phyloP scores from a whole-genome alignment of 2,888 invertebrate species.

The Eucriotettix oculatus region DNA sequence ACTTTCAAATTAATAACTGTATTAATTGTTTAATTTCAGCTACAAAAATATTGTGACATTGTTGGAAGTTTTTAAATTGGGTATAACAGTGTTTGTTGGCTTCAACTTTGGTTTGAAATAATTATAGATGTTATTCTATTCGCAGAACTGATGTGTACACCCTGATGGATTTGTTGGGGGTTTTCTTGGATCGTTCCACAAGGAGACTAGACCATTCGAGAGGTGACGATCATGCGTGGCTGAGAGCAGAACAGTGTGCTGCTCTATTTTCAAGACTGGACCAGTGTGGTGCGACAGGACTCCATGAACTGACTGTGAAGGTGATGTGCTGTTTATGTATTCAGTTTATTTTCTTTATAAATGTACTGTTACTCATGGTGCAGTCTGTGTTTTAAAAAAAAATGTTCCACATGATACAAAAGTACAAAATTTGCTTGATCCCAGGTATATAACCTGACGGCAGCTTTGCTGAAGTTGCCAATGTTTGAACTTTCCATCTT shows the following conservation, averaged over 20 bases:
- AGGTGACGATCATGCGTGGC: slow-evolving; percentile 10
- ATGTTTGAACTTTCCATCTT: neutral
- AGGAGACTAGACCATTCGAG: slow-evolving; percentile 9
- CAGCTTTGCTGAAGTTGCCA: neutral
- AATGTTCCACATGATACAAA: too few relatives aligned
- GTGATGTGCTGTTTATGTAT: slow-evolving; percentile 3
- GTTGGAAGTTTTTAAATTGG: too few relatives aligned
- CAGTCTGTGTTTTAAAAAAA: too few relatives aligned
- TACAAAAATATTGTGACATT: too few relatives aligned
- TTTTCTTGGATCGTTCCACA: slow-evolving; percentile 11
- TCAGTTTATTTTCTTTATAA: too few relatives aligned
- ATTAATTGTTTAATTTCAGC: too few relatives aligned
- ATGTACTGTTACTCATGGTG: too few relatives aligned
- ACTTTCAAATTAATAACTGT: too few relatives aligned
- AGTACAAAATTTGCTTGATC: too few relatives aligned
- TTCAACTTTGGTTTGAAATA: neutral
- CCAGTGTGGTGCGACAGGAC: slow-evolving; percentile 15
- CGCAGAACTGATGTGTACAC: slow-evolving; percentile 7
- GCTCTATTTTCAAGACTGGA: slow-evolving; percentile 14
- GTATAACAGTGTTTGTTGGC: too few relatives aligned
- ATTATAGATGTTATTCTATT: neutral
- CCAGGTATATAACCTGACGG: too few relatives aligned
- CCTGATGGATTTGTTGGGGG: slow-evolving; percentile 11
- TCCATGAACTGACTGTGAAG: slow-evolving; percentile 17
- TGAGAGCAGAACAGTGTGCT: slow-evolving; percentile 11